Percentiles rank a stretch among this genome's conserved stretches.
phyloP scores from a whole-genome alignment of 2,113 vertebrate genomes.

The Butorides virescens region DNA sequence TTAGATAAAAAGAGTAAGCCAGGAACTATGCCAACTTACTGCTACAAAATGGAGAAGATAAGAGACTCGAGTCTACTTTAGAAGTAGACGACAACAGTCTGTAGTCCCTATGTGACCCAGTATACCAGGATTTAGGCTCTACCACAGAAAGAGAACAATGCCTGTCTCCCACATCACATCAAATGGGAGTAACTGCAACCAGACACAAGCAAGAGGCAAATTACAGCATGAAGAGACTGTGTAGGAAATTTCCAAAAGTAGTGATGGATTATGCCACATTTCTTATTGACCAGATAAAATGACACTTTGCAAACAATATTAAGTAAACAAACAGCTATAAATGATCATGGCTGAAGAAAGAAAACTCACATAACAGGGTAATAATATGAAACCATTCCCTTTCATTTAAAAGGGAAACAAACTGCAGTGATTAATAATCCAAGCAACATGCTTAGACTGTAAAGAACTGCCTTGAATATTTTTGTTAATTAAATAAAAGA shows the following conservation, averaged over 20 bases:
- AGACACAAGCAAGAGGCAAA: neutral
- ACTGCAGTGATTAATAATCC: neutral
- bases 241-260: neutral
- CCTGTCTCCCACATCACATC: neutral
- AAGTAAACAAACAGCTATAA: neutral
- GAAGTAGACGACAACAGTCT: neutral
- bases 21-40: neutral
- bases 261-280: neutral
- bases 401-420: neutral
- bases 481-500: neutral
- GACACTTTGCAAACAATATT: neutral
- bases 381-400: neutral
- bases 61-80: neutral
- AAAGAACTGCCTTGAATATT: slow-evolving; percentile 28
- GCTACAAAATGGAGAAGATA: neutral
- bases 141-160: neutral
- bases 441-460: neutral
- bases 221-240: neutral
- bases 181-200: slow-evolving; percentile 5
- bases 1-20: neutral
- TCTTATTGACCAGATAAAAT: neutral
- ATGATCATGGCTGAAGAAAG: neutral
- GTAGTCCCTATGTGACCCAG: neutral
- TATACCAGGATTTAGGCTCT: neutral
- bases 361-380: neutral